Evolutionary conservation across 53 echinoderm and acorn worm species (phyloP).

Genomic region (Glandiceps talaboti): DNA sequence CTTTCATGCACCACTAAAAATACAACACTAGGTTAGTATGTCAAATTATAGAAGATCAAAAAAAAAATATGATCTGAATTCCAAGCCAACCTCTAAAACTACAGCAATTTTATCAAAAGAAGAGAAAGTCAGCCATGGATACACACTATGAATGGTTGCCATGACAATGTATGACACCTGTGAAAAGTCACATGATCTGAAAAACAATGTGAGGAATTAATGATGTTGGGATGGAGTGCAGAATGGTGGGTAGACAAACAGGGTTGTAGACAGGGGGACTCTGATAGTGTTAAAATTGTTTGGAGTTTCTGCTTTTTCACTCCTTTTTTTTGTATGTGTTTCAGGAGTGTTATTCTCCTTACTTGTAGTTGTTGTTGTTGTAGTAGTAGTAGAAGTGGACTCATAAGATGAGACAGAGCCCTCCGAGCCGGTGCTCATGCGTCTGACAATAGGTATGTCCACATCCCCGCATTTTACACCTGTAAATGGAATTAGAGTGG

Average conservation of each 20-base stretch:
- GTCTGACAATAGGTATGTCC: constrained; percentile 78
- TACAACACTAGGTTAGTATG: too few relatives aligned
- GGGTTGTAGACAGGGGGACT: neutral
- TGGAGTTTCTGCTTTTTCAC: neutral
- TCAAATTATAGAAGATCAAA: too few relatives aligned
- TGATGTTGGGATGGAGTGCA: neutral
- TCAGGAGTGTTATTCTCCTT: constrained; percentile 27
- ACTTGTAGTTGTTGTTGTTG: constrained; percentile 97
- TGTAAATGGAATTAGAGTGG: constrained; percentile 8
- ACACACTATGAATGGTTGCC: neutral
- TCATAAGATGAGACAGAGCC: constrained; percentile 87
- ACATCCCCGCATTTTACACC: constrained; percentile 94
- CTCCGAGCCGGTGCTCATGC: constrained; percentile 80
- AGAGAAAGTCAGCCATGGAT: neutral
- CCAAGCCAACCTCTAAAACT: too few relatives aligned
- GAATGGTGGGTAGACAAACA: neutral
- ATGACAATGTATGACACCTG: neutral
- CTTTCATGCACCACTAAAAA: too few relatives aligned
- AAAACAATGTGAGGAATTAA: neutral
- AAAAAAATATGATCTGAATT: too few relatives aligned
- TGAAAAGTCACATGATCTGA: neutral
- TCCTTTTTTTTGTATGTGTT: neutral
- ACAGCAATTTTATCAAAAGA: too few relatives aligned
- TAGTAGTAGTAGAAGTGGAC: constrained; percentile 93
- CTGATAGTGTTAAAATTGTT: neutral